Conservation (phyloP, 2,797 vertebrate genomes). For the Siniperca obscura region DNA sequence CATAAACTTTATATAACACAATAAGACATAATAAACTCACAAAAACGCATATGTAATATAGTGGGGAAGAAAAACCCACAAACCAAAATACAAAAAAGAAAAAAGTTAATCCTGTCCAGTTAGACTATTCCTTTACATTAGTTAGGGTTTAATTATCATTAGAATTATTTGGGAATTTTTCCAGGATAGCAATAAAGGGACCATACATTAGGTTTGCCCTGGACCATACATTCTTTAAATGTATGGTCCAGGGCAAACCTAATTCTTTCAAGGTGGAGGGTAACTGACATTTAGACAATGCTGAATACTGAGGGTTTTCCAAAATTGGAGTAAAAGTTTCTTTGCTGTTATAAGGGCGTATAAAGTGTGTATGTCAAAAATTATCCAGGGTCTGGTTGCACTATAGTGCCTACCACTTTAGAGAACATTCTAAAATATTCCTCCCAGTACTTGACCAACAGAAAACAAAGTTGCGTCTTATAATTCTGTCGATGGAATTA, state of each 20-base stretch:
- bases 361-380: not conserved
- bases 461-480: not conserved
- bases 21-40: not conserved
- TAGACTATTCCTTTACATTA: not conserved
- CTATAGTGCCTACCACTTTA: not conserved
- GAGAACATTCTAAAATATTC: not conserved
- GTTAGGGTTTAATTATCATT: not conserved
- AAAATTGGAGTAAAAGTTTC: not conserved
- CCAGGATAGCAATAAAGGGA: not conserved
- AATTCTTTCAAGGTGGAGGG: not conserved
- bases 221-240: slow-evolving; percentile 1
- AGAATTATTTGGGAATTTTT: not conserved
- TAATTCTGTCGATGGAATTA: not conserved
- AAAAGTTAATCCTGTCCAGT: not conserved
- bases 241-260: not conserved
- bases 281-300: not conserved
- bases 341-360: not conserved
- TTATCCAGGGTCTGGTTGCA: not conserved
- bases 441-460: not conserved
- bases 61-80: not conserved
- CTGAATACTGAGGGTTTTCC: not conserved
- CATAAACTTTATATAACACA: not conserved
- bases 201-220: too few species aligned
- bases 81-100: not conserved
- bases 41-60: not conserved